Evolutionary conservation across 2,797 vertebrate genomes (phyloP), one percentile per base, ranked within the genome.

Genomic region (Synanceia verrucosa): DNA sequence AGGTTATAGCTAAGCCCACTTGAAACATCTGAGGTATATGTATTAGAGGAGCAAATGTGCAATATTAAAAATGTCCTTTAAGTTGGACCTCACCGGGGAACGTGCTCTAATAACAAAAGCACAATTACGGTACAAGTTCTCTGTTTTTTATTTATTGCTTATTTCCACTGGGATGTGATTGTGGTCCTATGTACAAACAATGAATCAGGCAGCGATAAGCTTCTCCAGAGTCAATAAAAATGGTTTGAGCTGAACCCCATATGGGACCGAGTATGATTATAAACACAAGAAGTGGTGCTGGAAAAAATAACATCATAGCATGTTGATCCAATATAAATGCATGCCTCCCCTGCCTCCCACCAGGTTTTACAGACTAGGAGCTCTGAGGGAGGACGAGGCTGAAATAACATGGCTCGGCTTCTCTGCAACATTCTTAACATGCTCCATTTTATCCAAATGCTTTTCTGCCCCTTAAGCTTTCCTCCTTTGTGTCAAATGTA

Each of bases 301-400:
- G 72, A 89, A 91, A 86, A 89, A 91, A 86, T 69, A 84, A 77
- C 70, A 88, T 73, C 73, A 88, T 83, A 82, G 76, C 77, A 86
- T 89, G 91, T 90, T 88, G 89, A 89, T 91, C 87, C 87, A 91
- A 91, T 91, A 91, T 86, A 90, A 92, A 91, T 87, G 88, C 85
- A 86, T 85, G 84, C 83, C 87, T 88, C 79, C 72, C 76, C 79
- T 39, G 70, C 82, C 91, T 91, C 90, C 90, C 85, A 88, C 85
- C 56, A 85, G 87, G 88, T 83, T 88, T 43, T 81, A 80, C 77
- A 88, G 88, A 68, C 83, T 67, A 56, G 76, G 70, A 82, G 83
- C 80, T 83, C 81, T 65, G 71, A 84, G 78, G 83, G 83, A 87
- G 84, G 74, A 86, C 44, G 31, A 67, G 61, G 79, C 70, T 83